Conservation (phyloP, 2,113 vertebrate species). For the Tychaedon coryphoeus region DNA sequence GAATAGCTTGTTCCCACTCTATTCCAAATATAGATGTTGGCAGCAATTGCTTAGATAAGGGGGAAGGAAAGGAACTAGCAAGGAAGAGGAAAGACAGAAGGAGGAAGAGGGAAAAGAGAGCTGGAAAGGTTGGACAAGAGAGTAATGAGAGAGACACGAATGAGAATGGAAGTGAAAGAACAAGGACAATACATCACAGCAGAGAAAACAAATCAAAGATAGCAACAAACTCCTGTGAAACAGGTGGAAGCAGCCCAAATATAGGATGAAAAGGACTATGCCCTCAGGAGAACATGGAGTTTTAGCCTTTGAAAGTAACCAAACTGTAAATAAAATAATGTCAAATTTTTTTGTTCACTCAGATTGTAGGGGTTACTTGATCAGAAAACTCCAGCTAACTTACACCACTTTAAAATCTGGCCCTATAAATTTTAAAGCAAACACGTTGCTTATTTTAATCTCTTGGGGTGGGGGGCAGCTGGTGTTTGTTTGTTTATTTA, state of each 20-base stretch:
- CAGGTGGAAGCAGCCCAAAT: not conserved
- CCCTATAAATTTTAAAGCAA: conserved; percentile 1
- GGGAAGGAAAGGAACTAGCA: conserved; percentile 52
- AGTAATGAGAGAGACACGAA: not conserved
- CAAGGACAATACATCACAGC: not conserved
- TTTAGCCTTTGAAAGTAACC: conserved; percentile 15
- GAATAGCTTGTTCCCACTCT: conserved; percentile 69
- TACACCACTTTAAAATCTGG: not conserved
- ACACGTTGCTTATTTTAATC: conserved; percentile 9
- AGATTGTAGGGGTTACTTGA: not conserved
- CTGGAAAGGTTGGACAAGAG: not conserved
- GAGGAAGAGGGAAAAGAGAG: not conserved
- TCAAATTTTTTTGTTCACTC: not conserved
- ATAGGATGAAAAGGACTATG: not conserved
- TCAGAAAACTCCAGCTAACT: not conserved
- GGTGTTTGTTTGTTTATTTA: not conserved
- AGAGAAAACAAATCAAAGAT: not conserved
- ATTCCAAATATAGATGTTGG: conserved; percentile 67
- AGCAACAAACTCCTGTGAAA: not conserved
- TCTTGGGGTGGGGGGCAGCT: not conserved
- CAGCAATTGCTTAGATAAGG: conserved; percentile 53
- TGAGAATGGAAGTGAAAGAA: not conserved
- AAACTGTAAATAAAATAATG: conserved; percentile 11
- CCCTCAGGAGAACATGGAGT: not conserved
- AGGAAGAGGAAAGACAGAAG: conserved; percentile 32